A percentile compares a stretch with the other conserved stretches of the same genome.
Evolutionary conservation across 2,888 invertebrate species (phyloP).

Genomic region (Orthosia cruda): DNA sequence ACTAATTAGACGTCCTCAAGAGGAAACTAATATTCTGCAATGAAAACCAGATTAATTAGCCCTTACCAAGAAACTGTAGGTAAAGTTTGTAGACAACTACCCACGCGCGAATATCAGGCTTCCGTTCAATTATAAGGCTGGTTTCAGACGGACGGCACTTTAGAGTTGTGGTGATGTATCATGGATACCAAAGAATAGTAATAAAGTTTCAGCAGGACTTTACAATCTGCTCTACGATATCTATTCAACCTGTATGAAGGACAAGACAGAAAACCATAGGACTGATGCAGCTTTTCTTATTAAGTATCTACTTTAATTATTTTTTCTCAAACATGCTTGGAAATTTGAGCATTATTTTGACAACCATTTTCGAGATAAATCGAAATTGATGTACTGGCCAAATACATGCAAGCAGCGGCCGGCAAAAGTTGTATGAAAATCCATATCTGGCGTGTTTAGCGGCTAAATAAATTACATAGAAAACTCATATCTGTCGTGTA

Average conservation of each 20-base stretch:
- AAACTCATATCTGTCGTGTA: too few relatives aligned
- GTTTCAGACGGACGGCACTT: neutral
- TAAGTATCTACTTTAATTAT: too few relatives aligned
- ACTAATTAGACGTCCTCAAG: slow-evolving; percentile 14
- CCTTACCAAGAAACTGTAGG: slow-evolving; percentile 9
- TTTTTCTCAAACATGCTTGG: too few relatives aligned
- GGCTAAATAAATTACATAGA: too few relatives aligned
- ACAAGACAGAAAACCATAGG: too few relatives aligned
- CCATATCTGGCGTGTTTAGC: too few relatives aligned
- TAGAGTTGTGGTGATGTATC: neutral
- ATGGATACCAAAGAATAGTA: neutral
- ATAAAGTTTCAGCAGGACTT: slow-evolving; percentile 3
- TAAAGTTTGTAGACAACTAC: slow-evolving; percentile 31
- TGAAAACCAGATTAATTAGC: slow-evolving; percentile 44
- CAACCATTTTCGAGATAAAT: too few relatives aligned
- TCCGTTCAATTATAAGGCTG: slow-evolving; percentile 6
- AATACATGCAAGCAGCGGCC: too few relatives aligned
- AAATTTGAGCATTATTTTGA: too few relatives aligned
- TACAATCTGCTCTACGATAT: neutral
- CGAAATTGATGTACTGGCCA: too few relatives aligned
- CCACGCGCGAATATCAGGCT: slow-evolving; percentile 23
- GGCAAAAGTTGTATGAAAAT: too few relatives aligned
- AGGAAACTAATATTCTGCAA: slow-evolving; percentile 21
- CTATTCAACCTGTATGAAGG: neutral
- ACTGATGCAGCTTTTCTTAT: too few relatives aligned